Evolutionary conservation across 2,888 invertebrate species (phyloP).

Genomic region (Apocheima hispidaria): DNA sequence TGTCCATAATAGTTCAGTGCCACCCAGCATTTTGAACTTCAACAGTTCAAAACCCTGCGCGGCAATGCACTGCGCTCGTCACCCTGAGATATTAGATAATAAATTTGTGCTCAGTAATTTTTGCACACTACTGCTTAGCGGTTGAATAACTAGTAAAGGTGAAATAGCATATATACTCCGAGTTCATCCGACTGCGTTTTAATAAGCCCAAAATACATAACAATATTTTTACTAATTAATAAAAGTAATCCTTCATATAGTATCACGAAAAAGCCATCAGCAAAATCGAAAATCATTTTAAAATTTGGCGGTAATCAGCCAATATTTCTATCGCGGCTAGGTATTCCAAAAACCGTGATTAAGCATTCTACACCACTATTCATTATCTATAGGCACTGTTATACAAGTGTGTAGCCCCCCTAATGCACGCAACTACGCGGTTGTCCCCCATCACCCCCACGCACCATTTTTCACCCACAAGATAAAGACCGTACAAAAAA

Average conservation of each 20-base stretch:
- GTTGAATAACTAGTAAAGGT: no score
- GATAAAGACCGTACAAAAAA: constrained; percentile 86
- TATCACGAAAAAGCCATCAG: constrained; percentile 51
- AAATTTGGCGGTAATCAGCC: constrained; percentile 73
- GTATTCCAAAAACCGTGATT: constrained; percentile 81
- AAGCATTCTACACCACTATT: constrained; percentile 83
- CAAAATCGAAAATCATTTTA: constrained; percentile 74
- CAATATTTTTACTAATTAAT: constrained; percentile 47
- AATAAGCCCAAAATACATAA: background rate
- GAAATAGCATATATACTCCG: no score
- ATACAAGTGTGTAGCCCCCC: constrained; percentile 54
- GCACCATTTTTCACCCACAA: constrained; percentile 83
- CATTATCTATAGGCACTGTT: constrained; percentile 73
- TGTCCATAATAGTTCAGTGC: no score
- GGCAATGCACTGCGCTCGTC: no score
- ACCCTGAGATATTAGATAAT: no score
- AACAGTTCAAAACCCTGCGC: no score
- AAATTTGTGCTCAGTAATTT: no score
- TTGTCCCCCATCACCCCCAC: constrained; percentile 65
- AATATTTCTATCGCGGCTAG: constrained; percentile 75
- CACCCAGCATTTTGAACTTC: no score
- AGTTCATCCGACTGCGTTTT: no score
- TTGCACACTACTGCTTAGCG: no score
- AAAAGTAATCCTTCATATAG: constrained; percentile 38
- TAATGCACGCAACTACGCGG: constrained; percentile 79